phyloP scores from a whole-genome alignment of 2,888 invertebrate species.

The Drosophila antonietae region DNA sequence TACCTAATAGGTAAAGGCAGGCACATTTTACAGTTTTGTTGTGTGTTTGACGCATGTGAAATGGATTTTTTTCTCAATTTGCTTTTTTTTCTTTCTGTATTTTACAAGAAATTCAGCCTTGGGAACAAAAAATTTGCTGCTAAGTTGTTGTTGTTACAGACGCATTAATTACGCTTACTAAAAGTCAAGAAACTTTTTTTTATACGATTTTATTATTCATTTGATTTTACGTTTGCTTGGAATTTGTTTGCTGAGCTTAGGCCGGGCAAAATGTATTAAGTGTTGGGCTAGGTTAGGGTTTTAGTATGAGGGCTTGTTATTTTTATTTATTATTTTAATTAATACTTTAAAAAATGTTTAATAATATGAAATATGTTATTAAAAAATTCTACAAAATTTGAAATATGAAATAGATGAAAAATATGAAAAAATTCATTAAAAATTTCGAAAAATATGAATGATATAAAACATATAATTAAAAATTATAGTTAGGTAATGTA shows the following conservation, averaged over 20 bases:
- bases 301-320: not conserved
- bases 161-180: constrained; percentile 48
- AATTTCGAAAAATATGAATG: too few species aligned
- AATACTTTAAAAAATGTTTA: too few species aligned
- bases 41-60: constrained; percentile 61
- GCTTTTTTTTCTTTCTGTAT: constrained; percentile 44
- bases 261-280: not conserved
- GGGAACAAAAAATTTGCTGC: constrained; percentile 17
- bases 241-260: constrained; percentile 1
- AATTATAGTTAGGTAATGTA: not conserved
- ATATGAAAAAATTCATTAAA: too few species aligned
- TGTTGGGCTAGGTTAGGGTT: constrained; percentile 3
- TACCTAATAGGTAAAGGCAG: constrained; percentile 55
- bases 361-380: not conserved
- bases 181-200: constrained; percentile 2
- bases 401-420: too few species aligned
- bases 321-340: not conserved
- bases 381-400: not conserved
- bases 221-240: constrained; percentile 4
- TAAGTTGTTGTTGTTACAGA: constrained; percentile 41
- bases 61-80: constrained; percentile 57
- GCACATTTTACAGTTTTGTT: constrained; percentile 47
- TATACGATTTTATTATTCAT: not conserved
- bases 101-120: constrained; percentile 51
- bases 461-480: not conserved